Conservation (phyloP, 2,113 vertebrate species). For the Emydura subglobosa region DNA sequence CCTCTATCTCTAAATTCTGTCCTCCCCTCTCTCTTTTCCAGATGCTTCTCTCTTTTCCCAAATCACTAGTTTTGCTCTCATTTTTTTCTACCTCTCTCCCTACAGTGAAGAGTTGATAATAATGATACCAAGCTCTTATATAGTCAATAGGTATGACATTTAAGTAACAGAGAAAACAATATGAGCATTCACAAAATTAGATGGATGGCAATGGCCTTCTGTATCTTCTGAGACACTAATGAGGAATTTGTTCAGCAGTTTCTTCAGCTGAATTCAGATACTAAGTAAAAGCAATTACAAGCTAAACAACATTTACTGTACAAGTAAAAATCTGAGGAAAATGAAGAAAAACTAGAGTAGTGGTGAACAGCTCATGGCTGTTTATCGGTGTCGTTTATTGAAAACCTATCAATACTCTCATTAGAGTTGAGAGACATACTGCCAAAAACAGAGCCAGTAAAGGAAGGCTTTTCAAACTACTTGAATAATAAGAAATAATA, state of each 20-base stretch:
- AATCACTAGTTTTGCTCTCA: background rate
- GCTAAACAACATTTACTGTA: slow-evolving; percentile 5
- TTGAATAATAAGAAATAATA: background rate
- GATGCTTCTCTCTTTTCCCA: background rate
- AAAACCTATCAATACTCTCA: background rate
- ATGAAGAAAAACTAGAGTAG: background rate
- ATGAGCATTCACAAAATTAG: background rate
- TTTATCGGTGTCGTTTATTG: background rate
- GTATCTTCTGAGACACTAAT: slow-evolving; percentile 32
- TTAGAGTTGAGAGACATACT: background rate
- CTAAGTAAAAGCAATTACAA: background rate
- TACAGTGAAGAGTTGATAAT: background rate
- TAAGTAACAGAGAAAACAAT: background rate
- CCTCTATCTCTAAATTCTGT: background rate
- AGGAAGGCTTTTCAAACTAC: slow-evolving; percentile 1
- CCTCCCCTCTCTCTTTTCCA: background rate
- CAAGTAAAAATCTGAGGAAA: slow-evolving; percentile 33
- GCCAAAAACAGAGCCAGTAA: background rate
- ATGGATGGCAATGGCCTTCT: slow-evolving; percentile 1
- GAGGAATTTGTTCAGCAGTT: slow-evolving; percentile 20
- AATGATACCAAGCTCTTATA: background rate
- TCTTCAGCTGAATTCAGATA: background rate
- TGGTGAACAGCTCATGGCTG: background rate
- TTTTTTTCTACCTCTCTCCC: background rate
- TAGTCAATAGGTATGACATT: background rate